phyloP scores from a whole-genome alignment of 2,888 invertebrate species.

The Elysia crispata region DNA sequence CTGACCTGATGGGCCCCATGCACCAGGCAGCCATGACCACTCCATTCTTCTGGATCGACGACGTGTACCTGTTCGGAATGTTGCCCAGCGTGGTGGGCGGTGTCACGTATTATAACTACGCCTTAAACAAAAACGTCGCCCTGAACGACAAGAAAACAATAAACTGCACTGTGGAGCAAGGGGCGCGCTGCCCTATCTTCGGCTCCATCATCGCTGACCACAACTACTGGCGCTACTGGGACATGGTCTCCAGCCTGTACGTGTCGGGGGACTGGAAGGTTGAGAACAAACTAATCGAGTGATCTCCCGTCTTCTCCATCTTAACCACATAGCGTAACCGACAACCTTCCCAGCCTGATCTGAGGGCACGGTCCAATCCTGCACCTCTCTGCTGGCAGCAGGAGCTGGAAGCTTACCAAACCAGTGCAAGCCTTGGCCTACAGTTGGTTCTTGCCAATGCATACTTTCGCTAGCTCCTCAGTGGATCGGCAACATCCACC shows the following conservation, averaged over 20 bases:
- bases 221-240: constrained; percentile 28
- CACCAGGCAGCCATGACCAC: constrained; percentile 44
- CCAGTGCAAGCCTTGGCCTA: too few species aligned
- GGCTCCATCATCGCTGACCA: constrained; percentile 21
- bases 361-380: too few species aligned
- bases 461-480: too few species aligned
- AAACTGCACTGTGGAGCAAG: constrained; percentile 33
- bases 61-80: constrained; percentile 52
- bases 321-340: too few species aligned
- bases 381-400: too few species aligned
- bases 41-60: constrained; percentile 54
- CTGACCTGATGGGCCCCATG: constrained; percentile 44
- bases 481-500: too few species aligned
- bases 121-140: constrained; percentile 26
- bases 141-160: constrained; percentile 17
- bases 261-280: constrained; percentile 5
- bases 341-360: too few species aligned
- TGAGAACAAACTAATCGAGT: constrained; percentile 21
- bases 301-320: not conserved
- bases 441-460: too few species aligned
- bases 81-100: constrained; percentile 45
- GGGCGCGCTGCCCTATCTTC: constrained; percentile 40
- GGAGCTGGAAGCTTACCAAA: too few species aligned
- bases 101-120: constrained; percentile 46
- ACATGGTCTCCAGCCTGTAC: constrained; percentile 13